Percentiles rank a stretch among this genome's conserved stretches.
Conservation (phyloP, 2,113 vertebrate species). For the Terrapene triunguis region DNA sequence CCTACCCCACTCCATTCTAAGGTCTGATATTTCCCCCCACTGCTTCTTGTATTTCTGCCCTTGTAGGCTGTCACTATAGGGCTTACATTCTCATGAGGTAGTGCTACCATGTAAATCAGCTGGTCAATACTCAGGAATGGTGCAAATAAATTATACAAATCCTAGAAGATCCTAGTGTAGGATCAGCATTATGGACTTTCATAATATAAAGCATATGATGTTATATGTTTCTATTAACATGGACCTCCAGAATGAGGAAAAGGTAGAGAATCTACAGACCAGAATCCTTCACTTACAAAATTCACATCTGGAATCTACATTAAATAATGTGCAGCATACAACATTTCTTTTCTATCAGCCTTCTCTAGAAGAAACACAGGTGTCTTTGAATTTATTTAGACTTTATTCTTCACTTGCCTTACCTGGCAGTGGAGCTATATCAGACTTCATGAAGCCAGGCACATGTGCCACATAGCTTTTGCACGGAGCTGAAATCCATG, state of each 20-base stretch:
- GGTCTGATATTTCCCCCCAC: background rate
- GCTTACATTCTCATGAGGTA: background rate
- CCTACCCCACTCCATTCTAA: accelerated
- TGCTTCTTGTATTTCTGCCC: background rate
- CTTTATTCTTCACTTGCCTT: background rate
- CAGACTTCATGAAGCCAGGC: background rate
- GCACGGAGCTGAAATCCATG: background rate
- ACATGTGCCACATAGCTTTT: accelerated
- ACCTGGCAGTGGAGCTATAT: background rate
- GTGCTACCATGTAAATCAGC: background rate
- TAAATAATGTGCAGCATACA: background rate
- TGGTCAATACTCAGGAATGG: background rate
- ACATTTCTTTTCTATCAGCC: background rate
- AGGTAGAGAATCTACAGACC: background rate
- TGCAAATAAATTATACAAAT: background rate
- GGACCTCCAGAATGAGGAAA: background rate
- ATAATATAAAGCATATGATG: background rate
- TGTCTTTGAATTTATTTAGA: background rate
- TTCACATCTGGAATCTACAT: accelerated
- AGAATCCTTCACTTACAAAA: background rate
- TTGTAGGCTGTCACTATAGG: background rate
- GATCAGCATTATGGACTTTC: background rate
- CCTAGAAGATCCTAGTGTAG: background rate
- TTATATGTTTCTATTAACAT: background rate
- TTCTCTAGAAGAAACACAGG: background rate